phyloP scores from a whole-genome alignment of 2,888 invertebrate genomes.

The Macrostomum cliftonense region DNA sequence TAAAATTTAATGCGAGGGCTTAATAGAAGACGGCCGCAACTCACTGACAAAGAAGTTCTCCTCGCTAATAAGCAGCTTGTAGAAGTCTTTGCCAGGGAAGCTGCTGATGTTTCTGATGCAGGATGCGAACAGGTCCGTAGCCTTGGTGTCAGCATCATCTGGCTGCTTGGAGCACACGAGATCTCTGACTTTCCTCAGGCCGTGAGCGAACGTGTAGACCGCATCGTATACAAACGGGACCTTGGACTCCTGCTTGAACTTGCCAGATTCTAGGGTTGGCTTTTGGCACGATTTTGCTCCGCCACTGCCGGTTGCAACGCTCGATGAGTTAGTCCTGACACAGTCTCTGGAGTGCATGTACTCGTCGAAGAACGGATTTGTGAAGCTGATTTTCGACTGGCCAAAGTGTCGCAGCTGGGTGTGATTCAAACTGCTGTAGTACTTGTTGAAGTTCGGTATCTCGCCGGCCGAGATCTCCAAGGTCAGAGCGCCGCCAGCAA shows the following conservation, averaged over 20 bases:
- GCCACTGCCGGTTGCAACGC: no score
- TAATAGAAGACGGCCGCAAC: no score
- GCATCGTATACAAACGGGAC: slow-evolving; percentile 53
- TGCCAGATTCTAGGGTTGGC: slow-evolving; percentile 15
- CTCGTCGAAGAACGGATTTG: slow-evolving; percentile 86
- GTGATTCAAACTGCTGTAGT: slow-evolving; percentile 47
- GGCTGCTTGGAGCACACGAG: slow-evolving; percentile 41
- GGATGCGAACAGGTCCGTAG: no score
- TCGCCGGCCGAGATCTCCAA: slow-evolving; percentile 51
- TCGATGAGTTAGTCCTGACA: no score
- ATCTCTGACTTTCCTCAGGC: slow-evolving; percentile 45
- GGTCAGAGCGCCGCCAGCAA: slow-evolving; percentile 54
- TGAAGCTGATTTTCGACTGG: slow-evolving; percentile 43
- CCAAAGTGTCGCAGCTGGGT: slow-evolving; percentile 20
- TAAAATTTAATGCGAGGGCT: no score
- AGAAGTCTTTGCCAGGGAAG: slow-evolving; percentile 8
- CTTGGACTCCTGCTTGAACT: slow-evolving; percentile 37
- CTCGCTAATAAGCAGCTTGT: slow-evolving; percentile 6
- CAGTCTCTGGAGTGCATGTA: slow-evolving; percentile 45
- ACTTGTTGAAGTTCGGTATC: slow-evolving; percentile 49
- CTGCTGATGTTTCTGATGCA: slow-evolving; percentile 6
- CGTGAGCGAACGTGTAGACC: slow-evolving; percentile 51
- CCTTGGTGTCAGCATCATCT: slow-evolving; percentile 2
- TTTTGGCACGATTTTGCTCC: slow-evolving; percentile 25
- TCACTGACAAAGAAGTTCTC: no score